Evolutionary conservation across 2,113 vertebrate genomes (phyloP).

Genomic region (Oryzias curvinotus): DNA sequence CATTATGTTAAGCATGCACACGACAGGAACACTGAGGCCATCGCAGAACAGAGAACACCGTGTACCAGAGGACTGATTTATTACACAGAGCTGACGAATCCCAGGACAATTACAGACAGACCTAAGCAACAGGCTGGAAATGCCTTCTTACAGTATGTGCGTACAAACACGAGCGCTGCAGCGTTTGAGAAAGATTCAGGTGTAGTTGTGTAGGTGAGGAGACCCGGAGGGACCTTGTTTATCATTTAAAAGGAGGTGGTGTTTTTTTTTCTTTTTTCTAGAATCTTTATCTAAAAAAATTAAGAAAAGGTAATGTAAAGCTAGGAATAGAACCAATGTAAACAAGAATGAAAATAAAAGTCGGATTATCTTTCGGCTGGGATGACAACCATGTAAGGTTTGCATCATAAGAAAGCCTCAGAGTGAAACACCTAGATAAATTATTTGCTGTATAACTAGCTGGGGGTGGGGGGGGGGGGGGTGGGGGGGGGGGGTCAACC

Average conservation of each 20-base stretch:
- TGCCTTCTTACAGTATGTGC: constrained; percentile 40
- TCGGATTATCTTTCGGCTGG: no score
- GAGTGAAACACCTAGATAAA: no score
- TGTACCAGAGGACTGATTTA: constrained; percentile 75
- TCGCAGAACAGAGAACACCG: constrained; percentile 64
- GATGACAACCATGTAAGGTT: no score
- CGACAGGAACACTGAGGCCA: constrained; percentile 43
- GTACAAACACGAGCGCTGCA: constrained; percentile 22
- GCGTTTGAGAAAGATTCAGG: constrained; percentile 22
- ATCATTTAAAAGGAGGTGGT: neutral
- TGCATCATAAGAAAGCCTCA: no score
- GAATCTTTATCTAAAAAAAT: no score
- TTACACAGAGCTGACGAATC: constrained; percentile 69
- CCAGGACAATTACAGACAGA: constrained; percentile 73
- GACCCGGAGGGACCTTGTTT: constrained; percentile 6
- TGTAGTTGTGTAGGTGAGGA: constrained; percentile 9
- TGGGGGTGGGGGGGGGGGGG: no score
- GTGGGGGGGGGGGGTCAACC: no score
- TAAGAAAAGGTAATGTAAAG: no score
- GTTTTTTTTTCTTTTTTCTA: constrained; percentile 6
- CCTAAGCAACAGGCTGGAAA: constrained; percentile 68
- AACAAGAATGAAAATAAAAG: no score
- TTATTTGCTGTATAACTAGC: no score
- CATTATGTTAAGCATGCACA: constrained; percentile 52
- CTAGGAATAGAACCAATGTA: no score